Base-by-base conservation (phyloP, 1,140 invertebrate genomes). In the Rhopalosiphum padi region DNA sequence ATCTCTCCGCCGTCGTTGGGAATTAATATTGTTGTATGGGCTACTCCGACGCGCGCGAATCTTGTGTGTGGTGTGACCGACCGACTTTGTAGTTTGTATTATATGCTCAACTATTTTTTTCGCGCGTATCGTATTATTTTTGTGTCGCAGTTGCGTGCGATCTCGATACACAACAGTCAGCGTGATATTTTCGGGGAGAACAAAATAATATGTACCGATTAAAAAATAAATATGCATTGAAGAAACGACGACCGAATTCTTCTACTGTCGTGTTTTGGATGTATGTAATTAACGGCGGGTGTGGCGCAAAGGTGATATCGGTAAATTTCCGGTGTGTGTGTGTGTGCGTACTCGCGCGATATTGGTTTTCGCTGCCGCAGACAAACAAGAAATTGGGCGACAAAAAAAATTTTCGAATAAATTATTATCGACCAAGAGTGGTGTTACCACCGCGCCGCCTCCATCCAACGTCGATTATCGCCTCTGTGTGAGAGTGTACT, bases 21-120 rank as follows among this genome's bases (percentile, higher is more conserved):
- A 91, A 91, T 91, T 91, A 91, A 91, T 91, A 83, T 35, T 46
- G 68, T 91, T 68, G 60, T 41, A 23, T 9, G 25, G 15, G 68
- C 23, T n/a, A 41, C 51, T 41, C 30, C 53, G 60, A 77, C 60
- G 60, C n/a, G 11, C 30, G 60, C 60, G n/a, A 77, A 68, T n/a
- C 15, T 18, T n/a, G 60, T 77, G 60, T 68, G 60, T n/a, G 60
- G 60, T 77, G 30, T n/a, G 55, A 30, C 89, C 53, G 89, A 68
- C 51, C 51, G 53, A 90, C n/a, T 21, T 22, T 8, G 23, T n/a
- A n/a, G 18, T n/a, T 86, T 46, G 23, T 85, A 25, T 25, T 43
- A 46, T 86, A 46, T 9, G 23, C 11, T 43, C 22, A 1, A 41
- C 9, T 43, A 87, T 87, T n/a, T 87, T 37, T 87, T 87, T 87